Evolutionary conservation across 2,113 vertebrate genomes (phyloP).

Genomic region (Vulpes vulpes): DNA sequence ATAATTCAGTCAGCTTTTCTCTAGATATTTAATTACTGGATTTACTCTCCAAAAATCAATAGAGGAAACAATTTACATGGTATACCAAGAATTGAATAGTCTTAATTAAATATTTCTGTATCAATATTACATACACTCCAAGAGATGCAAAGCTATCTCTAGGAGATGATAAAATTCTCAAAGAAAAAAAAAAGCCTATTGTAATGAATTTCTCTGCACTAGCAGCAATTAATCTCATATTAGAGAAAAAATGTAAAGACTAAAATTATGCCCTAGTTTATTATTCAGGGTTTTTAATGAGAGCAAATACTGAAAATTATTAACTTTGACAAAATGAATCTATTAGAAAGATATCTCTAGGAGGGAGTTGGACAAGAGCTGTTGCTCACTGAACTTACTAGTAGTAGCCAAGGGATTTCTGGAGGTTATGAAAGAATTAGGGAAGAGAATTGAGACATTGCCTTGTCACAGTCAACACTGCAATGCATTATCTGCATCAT

Average conservation of each 20-base stretch:
- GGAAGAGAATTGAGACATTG: neutral
- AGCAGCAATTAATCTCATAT: neutral
- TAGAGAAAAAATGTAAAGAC: neutral
- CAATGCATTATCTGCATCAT: neutral
- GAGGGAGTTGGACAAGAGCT: neutral
- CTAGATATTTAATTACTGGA: neutral
- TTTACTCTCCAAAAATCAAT: neutral
- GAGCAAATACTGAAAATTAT: neutral
- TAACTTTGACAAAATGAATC: neutral
- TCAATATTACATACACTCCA: neutral
- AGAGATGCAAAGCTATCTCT: neutral
- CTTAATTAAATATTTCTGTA: slow-evolving; percentile 11
- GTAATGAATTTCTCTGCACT: neutral
- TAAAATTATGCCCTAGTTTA: neutral
- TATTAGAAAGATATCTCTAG: neutral
- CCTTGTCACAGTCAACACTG: neutral
- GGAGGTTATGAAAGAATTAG: neutral
- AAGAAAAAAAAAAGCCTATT: neutral
- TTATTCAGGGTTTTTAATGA: neutral
- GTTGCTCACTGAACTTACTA: neutral
- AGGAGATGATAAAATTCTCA: neutral
- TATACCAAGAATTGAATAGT: neutral
- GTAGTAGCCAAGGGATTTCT: neutral
- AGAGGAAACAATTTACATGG: neutral
- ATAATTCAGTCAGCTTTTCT: neutral